A percentile compares a stretch with the other conserved stretches of the same genome.
Conservation (phyloP, 2,888 invertebrate genomes). For the Eutolmus rufibarbis region DNA sequence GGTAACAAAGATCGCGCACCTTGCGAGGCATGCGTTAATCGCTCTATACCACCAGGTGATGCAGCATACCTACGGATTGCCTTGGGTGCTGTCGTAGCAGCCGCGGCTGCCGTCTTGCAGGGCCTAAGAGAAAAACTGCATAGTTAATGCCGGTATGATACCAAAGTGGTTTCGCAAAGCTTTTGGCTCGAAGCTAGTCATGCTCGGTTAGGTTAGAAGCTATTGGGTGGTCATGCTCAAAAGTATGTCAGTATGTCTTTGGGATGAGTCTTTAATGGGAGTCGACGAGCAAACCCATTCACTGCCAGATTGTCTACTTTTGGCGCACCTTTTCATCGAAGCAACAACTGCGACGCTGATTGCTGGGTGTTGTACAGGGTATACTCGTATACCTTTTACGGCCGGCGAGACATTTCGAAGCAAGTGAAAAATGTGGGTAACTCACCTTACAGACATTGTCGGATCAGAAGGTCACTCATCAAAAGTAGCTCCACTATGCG, state of each 20-base stretch:
- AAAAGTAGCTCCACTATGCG: not conserved
- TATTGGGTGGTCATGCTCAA: not conserved
- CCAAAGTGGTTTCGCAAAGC: not conserved
- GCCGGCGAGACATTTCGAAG: not conserved
- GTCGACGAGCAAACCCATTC: not conserved
- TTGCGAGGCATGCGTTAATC: not conserved
- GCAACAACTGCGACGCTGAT: not conserved
- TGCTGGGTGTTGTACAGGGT: not conserved
- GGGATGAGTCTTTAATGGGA: not conserved
- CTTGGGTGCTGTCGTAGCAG: not conserved
- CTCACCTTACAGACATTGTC: not conserved
- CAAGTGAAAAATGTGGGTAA: not conserved
- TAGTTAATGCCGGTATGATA: not conserved
- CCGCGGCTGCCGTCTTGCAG: not conserved
- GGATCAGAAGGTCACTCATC: not conserved
- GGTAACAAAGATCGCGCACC: not conserved
- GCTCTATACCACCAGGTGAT: not conserved
- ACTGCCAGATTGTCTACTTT: not conserved
- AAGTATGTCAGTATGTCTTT: slow-evolving; percentile 16
- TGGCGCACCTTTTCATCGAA: slow-evolving; percentile 15
- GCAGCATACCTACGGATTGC: not conserved
- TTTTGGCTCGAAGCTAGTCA: not conserved
- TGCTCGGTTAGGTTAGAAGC: not conserved
- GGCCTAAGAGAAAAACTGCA: not conserved
- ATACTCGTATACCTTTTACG: not conserved